A percentile compares a stretch with the other conserved stretches of the same genome.
These are phyloP conservation scores for Cataglyphis hispanica DNA, from an alignment of 1,140 invertebrate species.

Conservation along the genomic window DNA sequence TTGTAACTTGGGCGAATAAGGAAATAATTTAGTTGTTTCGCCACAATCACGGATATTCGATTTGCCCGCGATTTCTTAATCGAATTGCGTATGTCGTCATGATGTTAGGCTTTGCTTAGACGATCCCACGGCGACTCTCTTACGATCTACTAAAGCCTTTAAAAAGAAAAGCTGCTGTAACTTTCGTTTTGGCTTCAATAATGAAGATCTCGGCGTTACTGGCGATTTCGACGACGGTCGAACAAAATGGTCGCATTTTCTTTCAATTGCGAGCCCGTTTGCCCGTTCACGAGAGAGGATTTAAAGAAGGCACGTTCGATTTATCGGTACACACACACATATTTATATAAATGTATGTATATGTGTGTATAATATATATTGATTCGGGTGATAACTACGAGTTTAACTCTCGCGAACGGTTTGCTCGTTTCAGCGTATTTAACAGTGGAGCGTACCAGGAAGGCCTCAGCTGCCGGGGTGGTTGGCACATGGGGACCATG, in stretches of 20 bases:
- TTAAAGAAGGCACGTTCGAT: conserved; percentile 74
- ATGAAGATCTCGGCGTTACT: conserved; percentile 14
- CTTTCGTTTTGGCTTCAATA: conserved; percentile 17
- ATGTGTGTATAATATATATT: conserved; percentile 54
- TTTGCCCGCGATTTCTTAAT: conserved; percentile 40
- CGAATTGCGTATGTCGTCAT: not conserved
- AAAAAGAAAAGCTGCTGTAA: not conserved
- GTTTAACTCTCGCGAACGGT: conserved; percentile 77
- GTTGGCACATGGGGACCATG: conserved; percentile 77
- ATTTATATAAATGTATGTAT: not conserved
- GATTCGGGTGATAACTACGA: conserved; percentile 76
- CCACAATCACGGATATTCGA: conserved; percentile 49
- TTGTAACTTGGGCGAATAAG: conserved; percentile 46
- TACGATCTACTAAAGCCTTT: not conserved
- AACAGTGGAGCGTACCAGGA: conserved; percentile 70
- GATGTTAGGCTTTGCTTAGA: too few relatives aligned
- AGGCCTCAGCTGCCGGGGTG: conserved; percentile 71
- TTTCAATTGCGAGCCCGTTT: conserved; percentile 73
- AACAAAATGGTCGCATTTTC: conserved; percentile 72
- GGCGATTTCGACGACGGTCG: conserved; percentile 56
- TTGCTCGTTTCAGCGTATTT: conserved; percentile 78
- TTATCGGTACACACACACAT: conserved; percentile 6
- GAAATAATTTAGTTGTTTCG: conserved; percentile 63
- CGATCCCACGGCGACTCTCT: not conserved
- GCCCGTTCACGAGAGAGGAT: conserved; percentile 64